phyloP scores from a whole-genome alignment of 2,113 vertebrate species.

The Cyphomyrus plagiostoma region DNA sequence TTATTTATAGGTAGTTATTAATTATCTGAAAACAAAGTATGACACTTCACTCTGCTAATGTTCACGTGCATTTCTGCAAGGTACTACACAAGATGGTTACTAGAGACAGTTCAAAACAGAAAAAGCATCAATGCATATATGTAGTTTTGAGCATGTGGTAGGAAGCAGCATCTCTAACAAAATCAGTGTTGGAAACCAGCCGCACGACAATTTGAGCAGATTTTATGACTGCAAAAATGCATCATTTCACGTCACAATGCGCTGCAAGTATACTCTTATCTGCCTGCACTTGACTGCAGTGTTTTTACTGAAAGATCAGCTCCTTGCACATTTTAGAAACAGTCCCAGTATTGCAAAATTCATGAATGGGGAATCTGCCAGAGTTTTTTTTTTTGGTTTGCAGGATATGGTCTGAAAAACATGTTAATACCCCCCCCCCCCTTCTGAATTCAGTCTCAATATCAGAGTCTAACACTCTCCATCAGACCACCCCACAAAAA shows the following conservation, averaged over 20 bases:
- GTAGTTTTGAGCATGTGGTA: not conserved
- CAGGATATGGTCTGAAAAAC: not conserved
- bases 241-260: not conserved
- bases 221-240: not conserved
- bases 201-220: not conserved
- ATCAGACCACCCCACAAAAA: not conserved
- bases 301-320: not conserved
- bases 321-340: not conserved
- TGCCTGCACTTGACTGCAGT: not conserved
- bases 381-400: not conserved
- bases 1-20: not conserved
- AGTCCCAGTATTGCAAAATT: not conserved
- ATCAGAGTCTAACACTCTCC: not conserved
- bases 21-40: not conserved
- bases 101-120: not conserved
- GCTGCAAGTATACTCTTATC: not conserved
- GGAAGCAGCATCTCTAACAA: not conserved
- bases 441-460: not conserved
- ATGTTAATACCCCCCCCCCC: not conserved
- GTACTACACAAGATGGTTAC: not conserved
- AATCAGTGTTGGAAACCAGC: not conserved
- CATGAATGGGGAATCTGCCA: not conserved
- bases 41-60: not conserved
- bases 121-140: not conserved
- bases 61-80: not conserved